Evolutionary conservation across 1,140 invertebrate genomes (phyloP), one percentile per base, ranked within the genome.

Genomic region (Pogonus chalceus): DNA sequence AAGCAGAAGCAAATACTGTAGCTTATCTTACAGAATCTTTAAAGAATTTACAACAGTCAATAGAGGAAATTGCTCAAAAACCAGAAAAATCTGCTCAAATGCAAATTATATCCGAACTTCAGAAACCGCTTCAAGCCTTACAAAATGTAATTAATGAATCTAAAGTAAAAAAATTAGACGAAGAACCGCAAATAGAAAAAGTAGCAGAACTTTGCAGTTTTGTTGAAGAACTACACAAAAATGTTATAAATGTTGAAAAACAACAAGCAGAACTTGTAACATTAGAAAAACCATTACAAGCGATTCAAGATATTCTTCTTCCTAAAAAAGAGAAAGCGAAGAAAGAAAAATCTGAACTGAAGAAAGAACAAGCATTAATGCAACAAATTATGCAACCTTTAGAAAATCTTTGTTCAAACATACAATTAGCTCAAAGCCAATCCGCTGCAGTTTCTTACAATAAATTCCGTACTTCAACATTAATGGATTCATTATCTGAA

Each of bases 51-150:
- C 52, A 58, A 26, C 22, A 37, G 26, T 37, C 14, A 61, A 70
- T 58, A 63, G 66, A 53, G 53, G 67, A 20, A 57, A 69, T 62
- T 60, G 65, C 39, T 63, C 63, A 16, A 58, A 65, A 52, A 49
- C 62, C 7, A 43, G 48, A 46, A 48, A 56, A 10, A 43, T 43
- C 39, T 35, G 24, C n/a, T 37, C 51, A 47, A 50, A 16, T 59
- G 23, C 23, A 55, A 1, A 56, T 65, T 14, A 24, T 60, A 18
- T 53, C 53, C 26, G 58, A 62, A 37, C 43, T 65, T 16, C 54
- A 64, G 35, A 58, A 59, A 53, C 66, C 65, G 39, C 35, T 67
- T 18, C 23, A 56, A 54, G 58, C 58, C 10, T 57, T 66, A 35
- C 26, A 60, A n/a, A 55, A 60, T 52, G 35, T 16, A 2, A 51